Evolutionary conservation across 2,888 invertebrate species (phyloP), one percentile per base, ranked within the genome.

Genomic region (Diaprepes abbreviatus): DNA sequence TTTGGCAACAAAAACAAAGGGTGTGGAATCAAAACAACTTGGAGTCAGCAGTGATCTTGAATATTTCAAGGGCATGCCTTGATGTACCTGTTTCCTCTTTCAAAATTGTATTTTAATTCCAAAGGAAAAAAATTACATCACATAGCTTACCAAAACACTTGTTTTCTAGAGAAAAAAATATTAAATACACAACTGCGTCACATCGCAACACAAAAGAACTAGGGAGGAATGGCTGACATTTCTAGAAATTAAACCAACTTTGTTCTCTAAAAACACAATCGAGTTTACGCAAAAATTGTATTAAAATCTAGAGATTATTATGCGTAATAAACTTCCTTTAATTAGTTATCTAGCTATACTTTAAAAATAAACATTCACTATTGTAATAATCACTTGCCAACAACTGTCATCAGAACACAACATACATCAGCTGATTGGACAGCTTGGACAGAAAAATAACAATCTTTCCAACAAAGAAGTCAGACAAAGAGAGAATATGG

Each of bases 341-440:
- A 59, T 36, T 48, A 55, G 45, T 65, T 70, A 43, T 43, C 14
- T 10, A 40, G 3, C n/a, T 69, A 59, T 64, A 24, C 64, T 69
- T 64, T 64, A 64, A 69, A 59, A 69, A 64, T 69, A 69, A 72
- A 69, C 64, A 69, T 64, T 67, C 28, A 69, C 31, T 35, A 58
- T 36, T 52, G 28, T 38, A 14, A 70, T 50, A 54, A 71, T 69
- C 71, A 72, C 75, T 76, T 74, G 73, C 76, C 73, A 74, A 60
- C 74, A 74, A 74, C 77, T 75, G 74, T 77, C 78, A 77, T 65
- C 75, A 50, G 58, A 66, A 64, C 74, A 76, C 73, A 80, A 81
- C 80, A 81, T 71, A 79, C 78, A 81, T 81, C 81, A 81, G 81
- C 81, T 81, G 81, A 78, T 79, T 77, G 79, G 78, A 72, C 70